phyloP scores from a whole-genome alignment of 2,888 invertebrate species.

The Polyommatus iphigenia region DNA sequence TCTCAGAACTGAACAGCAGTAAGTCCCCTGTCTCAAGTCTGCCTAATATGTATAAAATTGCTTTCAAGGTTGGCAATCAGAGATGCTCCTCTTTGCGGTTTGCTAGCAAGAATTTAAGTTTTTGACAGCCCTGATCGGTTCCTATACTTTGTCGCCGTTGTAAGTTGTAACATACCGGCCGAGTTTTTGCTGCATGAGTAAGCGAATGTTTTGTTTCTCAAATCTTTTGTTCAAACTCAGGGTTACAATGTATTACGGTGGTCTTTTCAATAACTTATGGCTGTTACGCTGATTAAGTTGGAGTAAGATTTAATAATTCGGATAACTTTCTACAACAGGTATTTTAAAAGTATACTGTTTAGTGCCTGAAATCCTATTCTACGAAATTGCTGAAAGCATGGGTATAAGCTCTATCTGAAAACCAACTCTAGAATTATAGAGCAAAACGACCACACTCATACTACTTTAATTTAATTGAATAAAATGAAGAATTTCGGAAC shows the following conservation, averaged over 20 bases:
- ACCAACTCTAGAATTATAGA: too few relatives aligned
- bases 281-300: background rate
- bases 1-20: slow-evolving; percentile 3
- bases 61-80: background rate
- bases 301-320: background rate
- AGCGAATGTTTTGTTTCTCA: slow-evolving; percentile 59
- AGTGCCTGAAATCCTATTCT: too few relatives aligned
- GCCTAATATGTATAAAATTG: slow-evolving; percentile 12
- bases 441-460: too few relatives aligned
- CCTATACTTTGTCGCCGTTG: slow-evolving; percentile 59
- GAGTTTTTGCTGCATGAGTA: slow-evolving; percentile 54
- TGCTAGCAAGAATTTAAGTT: background rate
- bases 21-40: background rate
- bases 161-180: slow-evolving; percentile 53
- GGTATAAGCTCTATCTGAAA: too few relatives aligned
- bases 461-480: too few relatives aligned
- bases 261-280: background rate
- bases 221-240: slow-evolving; percentile 60
- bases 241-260: slow-evolving; percentile 2
- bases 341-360: too few relatives aligned
- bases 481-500: too few relatives aligned
- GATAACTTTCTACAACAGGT: background rate
- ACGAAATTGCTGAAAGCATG: too few relatives aligned
- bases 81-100: background rate
- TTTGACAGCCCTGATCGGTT: slow-evolving; percentile 32